phyloP scores from a whole-genome alignment of 1,140 invertebrate species.

The Trialeurodes vaporariorum region DNA sequence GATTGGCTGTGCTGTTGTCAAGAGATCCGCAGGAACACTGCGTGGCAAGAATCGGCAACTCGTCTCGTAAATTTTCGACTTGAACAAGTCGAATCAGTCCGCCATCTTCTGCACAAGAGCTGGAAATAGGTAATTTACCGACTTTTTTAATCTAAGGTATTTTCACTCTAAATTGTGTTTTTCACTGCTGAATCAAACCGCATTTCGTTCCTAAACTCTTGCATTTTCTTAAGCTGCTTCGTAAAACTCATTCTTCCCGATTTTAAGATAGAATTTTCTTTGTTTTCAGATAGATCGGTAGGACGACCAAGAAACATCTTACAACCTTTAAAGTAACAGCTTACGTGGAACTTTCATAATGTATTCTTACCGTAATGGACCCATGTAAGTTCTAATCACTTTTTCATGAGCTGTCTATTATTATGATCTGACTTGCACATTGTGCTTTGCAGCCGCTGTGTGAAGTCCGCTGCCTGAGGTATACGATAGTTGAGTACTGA shows the following conservation, averaged over 20 bases:
- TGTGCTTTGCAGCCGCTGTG: too few relatives aligned
- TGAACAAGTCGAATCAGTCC: neutral
- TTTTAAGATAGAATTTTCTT: too few relatives aligned
- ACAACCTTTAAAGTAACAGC: neutral
- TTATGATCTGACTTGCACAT: too few relatives aligned
- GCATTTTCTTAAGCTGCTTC: too few relatives aligned
- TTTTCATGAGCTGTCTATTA: too few relatives aligned
- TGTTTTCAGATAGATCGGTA: neutral
- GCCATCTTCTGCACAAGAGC: neutral
- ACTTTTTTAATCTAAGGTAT: neutral
- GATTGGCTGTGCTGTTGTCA: neutral
- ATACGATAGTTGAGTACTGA: too few relatives aligned
- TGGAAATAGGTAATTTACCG: neutral
- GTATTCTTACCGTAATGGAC: neutral
- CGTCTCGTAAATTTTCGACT: neutral
- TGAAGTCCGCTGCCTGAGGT: too few relatives aligned
- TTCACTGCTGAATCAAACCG: too few relatives aligned
- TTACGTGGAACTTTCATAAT: neutral
- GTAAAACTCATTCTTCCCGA: too few relatives aligned
- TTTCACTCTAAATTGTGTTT: neutral
- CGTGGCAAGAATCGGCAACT: neutral
- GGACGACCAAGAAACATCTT: neutral
- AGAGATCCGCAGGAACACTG: too few relatives aligned
- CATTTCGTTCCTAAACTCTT: too few relatives aligned
- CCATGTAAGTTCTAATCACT: neutral